Evolutionary conservation across 2,888 invertebrate species (phyloP).

Genomic region (Lasius fuliginosus): DNA sequence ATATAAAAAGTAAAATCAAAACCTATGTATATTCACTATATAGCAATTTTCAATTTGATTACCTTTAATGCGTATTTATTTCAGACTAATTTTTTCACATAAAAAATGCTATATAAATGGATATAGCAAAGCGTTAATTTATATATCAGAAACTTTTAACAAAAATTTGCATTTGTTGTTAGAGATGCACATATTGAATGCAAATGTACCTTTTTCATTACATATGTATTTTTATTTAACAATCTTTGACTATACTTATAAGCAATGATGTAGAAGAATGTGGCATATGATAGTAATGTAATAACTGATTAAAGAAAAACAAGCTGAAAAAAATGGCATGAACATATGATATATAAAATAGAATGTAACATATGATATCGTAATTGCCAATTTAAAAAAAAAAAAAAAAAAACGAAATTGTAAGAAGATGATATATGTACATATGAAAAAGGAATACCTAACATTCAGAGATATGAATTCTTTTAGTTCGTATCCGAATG

Average conservation of each 20-base stretch:
- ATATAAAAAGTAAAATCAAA: conserved; percentile 20
- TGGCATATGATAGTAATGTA: conserved; percentile 50
- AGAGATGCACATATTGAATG: conserved; percentile 23
- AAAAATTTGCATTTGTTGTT: conserved; percentile 18
- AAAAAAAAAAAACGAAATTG: not conserved
- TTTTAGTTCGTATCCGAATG: conserved; percentile 71
- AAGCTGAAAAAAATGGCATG: not conserved
- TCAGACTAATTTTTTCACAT: conserved; percentile 18
- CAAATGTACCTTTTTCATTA: conserved; percentile 33
- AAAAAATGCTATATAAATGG: conserved; percentile 3
- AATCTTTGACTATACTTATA: conserved; percentile 75
- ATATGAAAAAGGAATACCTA: conserved; percentile 63
- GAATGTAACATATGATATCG: not conserved
- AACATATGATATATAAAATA: not conserved
- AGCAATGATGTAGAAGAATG: conserved; percentile 61
- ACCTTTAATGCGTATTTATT: conserved; percentile 8
- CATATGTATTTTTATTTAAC: conserved; percentile 72
- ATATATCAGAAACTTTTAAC: conserved; percentile 37
- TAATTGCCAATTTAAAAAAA: not conserved
- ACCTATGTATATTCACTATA: not conserved
- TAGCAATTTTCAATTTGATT: not conserved
- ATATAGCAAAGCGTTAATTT: not conserved
- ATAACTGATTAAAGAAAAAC: conserved; percentile 54
- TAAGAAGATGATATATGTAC: conserved; percentile 67
- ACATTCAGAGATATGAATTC: conserved; percentile 36